A percentile compares a stretch with the other conserved stretches of the same genome.
Conservation (phyloP, 2,888 invertebrate species). For the Scaptodrosophila latifasciaeformis region DNA sequence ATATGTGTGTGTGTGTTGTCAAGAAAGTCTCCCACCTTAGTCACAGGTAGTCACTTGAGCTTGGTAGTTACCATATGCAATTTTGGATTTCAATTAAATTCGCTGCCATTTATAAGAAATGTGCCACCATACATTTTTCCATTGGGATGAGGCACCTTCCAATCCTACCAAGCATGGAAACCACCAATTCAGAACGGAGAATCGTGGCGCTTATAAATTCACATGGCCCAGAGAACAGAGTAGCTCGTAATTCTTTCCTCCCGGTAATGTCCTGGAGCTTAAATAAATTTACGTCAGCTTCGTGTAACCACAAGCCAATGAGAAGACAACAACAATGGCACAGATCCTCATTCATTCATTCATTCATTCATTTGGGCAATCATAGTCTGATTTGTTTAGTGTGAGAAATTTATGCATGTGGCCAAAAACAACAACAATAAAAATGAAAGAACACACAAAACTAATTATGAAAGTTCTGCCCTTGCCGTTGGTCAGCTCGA, state of each 20-base stretch:
- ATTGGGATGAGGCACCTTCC: too few relatives aligned
- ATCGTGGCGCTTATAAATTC: slow-evolving; percentile 35
- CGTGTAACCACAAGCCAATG: too few relatives aligned
- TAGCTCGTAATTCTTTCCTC: slow-evolving; percentile 31
- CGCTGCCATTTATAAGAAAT: background rate
- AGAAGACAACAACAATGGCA: too few relatives aligned
- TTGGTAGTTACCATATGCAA: slow-evolving; percentile 14
- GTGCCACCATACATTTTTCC: too few relatives aligned
- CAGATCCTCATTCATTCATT: slow-evolving; percentile 15
- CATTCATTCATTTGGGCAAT: slow-evolving; percentile 42
- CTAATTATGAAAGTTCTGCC: slow-evolving; percentile 53
- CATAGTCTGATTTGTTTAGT: slow-evolving; percentile 40
- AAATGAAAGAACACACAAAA: slow-evolving; percentile 24
- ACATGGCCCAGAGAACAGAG: slow-evolving; percentile 20
- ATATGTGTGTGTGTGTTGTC: too few relatives aligned
- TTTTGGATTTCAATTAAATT: slow-evolving; percentile 60
- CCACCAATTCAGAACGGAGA: slow-evolving; percentile 32
- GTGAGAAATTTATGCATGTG: slow-evolving; percentile 35
- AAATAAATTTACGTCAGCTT: background rate
- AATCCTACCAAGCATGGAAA: too few relatives aligned
- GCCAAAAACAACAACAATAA: slow-evolving; percentile 13
- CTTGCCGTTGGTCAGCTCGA: too few relatives aligned
- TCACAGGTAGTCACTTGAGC: too few relatives aligned
- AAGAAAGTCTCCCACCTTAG: too few relatives aligned
- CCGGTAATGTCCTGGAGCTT: slow-evolving; percentile 11